Evolutionary conservation across 2,888 invertebrate genomes (phyloP).

Genomic region (Pachycephus smyrnensis): DNA sequence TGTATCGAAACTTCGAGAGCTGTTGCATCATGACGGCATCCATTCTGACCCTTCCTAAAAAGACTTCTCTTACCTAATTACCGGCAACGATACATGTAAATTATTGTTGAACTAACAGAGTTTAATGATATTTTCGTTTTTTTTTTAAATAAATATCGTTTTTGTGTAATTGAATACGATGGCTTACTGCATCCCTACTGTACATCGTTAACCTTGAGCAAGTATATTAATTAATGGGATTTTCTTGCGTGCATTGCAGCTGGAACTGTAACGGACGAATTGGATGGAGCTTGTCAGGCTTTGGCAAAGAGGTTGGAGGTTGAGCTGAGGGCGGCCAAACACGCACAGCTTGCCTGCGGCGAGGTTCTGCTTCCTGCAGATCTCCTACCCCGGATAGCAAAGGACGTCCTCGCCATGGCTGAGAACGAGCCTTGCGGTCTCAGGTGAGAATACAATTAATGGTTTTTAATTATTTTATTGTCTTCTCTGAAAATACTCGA

Average conservation of each 20-base stretch:
- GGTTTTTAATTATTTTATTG: not conserved
- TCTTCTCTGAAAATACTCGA: not conserved
- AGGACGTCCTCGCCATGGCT: conserved; percentile 84
- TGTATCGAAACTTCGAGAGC: not conserved
- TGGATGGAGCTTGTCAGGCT: conserved; percentile 74
- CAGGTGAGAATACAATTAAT: conserved; percentile 60
- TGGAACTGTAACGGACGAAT: conserved; percentile 66
- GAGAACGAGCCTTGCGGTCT: conserved; percentile 92
- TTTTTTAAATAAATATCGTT: not conserved
- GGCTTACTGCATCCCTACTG: not conserved
- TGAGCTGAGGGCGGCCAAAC: conserved; percentile 84
- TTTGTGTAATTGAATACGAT: not conserved
- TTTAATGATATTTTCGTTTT: not conserved
- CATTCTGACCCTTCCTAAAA: not conserved
- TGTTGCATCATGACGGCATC: not conserved
- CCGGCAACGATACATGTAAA: not conserved
- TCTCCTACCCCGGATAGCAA: conserved; percentile 81
- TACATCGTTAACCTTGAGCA: not conserved
- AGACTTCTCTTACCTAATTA: not conserved
- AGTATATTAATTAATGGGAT: not conserved
- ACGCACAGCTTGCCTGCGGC: conserved; percentile 83
- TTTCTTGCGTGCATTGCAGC: conserved; percentile 54
- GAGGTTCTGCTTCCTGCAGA: conserved; percentile 89
- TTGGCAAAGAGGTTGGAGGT: conserved; percentile 82
- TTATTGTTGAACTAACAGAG: not conserved